Evolutionary conservation across 2,888 invertebrate genomes (phyloP).

Genomic region (Drosophila borborema): DNA sequence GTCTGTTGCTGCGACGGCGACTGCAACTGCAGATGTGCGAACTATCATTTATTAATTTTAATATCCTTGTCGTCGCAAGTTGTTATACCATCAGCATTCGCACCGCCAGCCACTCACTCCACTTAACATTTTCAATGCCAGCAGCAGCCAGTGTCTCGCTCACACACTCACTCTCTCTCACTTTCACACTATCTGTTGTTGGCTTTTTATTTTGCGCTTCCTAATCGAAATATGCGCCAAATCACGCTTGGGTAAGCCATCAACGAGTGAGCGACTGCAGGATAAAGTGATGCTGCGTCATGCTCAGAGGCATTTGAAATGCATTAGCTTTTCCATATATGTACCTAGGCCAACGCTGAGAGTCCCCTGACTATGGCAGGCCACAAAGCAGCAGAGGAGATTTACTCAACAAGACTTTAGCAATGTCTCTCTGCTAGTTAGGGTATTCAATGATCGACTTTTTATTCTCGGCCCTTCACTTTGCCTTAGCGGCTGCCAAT

Average conservation of each 20-base stretch:
- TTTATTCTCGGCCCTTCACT: background rate
- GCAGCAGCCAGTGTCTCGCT: background rate
- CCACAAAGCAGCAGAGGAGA: no score
- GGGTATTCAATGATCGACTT: background rate
- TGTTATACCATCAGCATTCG: constrained; percentile 43
- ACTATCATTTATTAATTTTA: constrained; percentile 62
- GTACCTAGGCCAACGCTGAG: background rate
- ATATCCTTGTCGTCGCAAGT: constrained; percentile 53
- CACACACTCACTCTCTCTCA: background rate
- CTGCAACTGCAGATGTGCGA: constrained; percentile 12
- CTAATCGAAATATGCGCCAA: constrained; percentile 52
- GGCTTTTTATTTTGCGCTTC: constrained; percentile 11
- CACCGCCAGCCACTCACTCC: constrained; percentile 11
- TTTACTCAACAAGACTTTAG: background rate
- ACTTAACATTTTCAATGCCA: constrained; percentile 23
- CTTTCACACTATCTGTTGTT: background rate
- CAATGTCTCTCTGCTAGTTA: background rate
- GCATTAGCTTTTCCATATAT: constrained; percentile 41
- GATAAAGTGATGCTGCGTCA: constrained; percentile 22
- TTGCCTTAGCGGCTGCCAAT: constrained; percentile 17
- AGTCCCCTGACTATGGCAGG: background rate
- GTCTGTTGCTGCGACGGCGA: constrained; percentile 6
- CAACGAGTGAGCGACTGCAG: constrained; percentile 25
- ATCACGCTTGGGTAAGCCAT: constrained; percentile 43
- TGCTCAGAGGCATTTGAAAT: constrained; percentile 49